phyloP scores from a whole-genome alignment of 2,888 invertebrate genomes.

The Camponotus fellah region DNA sequence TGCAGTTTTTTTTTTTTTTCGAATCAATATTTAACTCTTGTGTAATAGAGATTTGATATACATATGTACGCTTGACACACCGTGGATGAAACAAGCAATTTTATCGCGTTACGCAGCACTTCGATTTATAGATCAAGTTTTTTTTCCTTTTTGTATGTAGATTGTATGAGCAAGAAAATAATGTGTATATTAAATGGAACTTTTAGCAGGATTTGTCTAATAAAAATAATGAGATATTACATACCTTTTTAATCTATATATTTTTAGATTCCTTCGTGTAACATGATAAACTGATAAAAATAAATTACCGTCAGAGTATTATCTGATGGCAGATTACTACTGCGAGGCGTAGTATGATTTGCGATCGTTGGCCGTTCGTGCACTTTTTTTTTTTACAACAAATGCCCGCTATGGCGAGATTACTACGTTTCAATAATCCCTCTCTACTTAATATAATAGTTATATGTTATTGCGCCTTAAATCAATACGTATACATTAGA shows the following conservation, averaged over 20 bases:
- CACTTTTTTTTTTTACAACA: slow-evolving; percentile 26
- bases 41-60: slow-evolving; percentile 16
- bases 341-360: slow-evolving; percentile 46
- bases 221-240: slow-evolving; percentile 61
- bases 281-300: slow-evolving; percentile 72
- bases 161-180: slow-evolving; percentile 11
- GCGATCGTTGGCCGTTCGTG: slow-evolving; percentile 27
- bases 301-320: slow-evolving; percentile 64
- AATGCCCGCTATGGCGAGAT: slow-evolving; percentile 34
- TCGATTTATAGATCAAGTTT: slow-evolving; percentile 27
- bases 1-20: slow-evolving; percentile 39
- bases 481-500: slow-evolving; percentile 38
- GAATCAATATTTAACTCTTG: slow-evolving; percentile 34
- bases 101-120: not conserved
- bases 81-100: slow-evolving; percentile 1
- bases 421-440: slow-evolving; percentile 34
- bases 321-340: slow-evolving; percentile 40
- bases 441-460: slow-evolving; percentile 37
- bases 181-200: slow-evolving; percentile 7
- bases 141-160: slow-evolving; percentile 29
- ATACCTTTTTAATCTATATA: slow-evolving; percentile 71
- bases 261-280: slow-evolving; percentile 64
- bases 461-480: slow-evolving; percentile 49
- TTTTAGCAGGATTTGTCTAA: slow-evolving; percentile 52
- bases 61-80: slow-evolving; percentile 3